Conservation (phyloP, 2,113 vertebrate species). For the Pteronura brasiliensis region DNA sequence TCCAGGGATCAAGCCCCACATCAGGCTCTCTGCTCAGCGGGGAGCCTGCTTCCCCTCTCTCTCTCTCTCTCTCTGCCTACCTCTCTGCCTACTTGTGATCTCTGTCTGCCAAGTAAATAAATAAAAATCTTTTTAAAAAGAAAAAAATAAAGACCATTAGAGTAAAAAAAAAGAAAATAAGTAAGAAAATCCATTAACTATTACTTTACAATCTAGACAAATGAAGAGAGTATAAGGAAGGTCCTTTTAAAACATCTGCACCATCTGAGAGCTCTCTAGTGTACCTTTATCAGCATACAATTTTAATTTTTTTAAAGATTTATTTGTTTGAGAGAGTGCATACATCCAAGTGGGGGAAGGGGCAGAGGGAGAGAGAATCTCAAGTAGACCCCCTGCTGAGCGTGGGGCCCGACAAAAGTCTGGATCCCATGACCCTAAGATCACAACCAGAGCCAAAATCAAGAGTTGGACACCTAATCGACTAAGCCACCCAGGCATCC, state of each 20-base stretch:
- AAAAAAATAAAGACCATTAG: too few species aligned
- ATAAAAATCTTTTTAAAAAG: too few species aligned
- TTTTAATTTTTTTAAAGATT: not conserved
- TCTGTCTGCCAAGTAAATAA: too few species aligned
- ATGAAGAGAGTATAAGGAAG: not conserved
- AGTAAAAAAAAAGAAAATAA: not conserved
- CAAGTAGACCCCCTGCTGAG: not conserved
- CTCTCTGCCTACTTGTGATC: too few species aligned
- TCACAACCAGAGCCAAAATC: not conserved
- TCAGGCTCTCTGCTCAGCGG: too few species aligned
- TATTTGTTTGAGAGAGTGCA: not conserved
- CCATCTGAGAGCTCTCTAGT: not conserved
- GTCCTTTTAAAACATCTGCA: not conserved
- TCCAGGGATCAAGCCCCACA: too few species aligned
- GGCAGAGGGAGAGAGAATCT: not conserved
- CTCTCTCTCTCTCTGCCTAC: too few species aligned
- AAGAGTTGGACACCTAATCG: not conserved
- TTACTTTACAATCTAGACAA: not conserved
- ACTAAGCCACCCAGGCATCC: not conserved
- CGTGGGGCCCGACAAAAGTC: accelerated
- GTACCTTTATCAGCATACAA: not conserved
- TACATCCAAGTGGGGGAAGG: not conserved
- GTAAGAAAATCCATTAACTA: not conserved
- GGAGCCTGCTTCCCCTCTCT: too few species aligned
- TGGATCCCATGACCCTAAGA: not conserved